Conservation (phyloP, 1,140 invertebrate species). For the Calliopsis andreniformis region DNA sequence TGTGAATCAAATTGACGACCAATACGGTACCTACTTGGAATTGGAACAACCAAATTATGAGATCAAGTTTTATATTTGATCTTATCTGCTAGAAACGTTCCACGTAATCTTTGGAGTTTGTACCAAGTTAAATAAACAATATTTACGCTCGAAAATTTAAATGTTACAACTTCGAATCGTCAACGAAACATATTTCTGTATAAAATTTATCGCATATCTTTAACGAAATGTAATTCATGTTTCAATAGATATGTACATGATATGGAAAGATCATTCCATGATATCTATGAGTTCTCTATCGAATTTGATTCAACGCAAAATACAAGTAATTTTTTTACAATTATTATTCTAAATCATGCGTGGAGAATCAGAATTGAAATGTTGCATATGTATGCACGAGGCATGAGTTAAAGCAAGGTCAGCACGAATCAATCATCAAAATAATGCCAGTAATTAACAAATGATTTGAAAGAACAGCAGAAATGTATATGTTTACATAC, state of each 20-base stretch:
- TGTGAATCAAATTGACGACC: not conserved
- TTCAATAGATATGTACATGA: too few relatives aligned
- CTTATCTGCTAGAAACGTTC: conserved; percentile 22
- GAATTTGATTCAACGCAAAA: too few relatives aligned
- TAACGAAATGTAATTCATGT: too few relatives aligned
- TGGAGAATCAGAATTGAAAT: conserved; percentile 17
- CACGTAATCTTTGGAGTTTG: conserved; percentile 36
- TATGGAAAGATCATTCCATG: too few relatives aligned
- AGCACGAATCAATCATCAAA: not conserved
- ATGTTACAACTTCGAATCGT: not conserved
- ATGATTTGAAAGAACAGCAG: too few relatives aligned
- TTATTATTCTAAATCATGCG: too few relatives aligned
- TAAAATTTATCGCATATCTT: too few relatives aligned
- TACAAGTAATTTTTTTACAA: too few relatives aligned
- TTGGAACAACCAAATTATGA: too few relatives aligned
- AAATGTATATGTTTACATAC: too few relatives aligned
- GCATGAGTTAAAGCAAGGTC: not conserved
- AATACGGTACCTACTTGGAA: not conserved
- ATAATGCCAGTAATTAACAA: not conserved
- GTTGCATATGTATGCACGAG: not conserved
- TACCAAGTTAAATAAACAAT: conserved; percentile 12
- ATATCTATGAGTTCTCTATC: too few relatives aligned
- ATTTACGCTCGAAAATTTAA: conserved; percentile 20
- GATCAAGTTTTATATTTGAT: too few relatives aligned
- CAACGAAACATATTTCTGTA: not conserved